Conservation (phyloP, 2,888 invertebrate genomes). For the Argyresthia albistria region DNA sequence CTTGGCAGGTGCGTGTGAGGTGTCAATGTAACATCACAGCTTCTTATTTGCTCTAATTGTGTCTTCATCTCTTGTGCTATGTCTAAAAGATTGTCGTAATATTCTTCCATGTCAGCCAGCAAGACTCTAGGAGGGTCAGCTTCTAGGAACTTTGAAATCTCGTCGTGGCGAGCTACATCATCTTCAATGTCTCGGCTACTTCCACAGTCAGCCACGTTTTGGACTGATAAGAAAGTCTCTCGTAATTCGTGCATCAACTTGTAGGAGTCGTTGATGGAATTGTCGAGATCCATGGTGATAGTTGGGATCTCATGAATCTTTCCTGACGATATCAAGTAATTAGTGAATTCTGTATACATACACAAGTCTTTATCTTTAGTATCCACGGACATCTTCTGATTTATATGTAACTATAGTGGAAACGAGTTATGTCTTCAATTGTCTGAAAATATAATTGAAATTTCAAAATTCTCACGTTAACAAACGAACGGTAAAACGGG, state of each 20-base stretch:
- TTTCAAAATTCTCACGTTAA: no score
- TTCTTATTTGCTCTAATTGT: background rate
- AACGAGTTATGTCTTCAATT: no score
- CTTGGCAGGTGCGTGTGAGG: background rate
- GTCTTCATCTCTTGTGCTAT: background rate
- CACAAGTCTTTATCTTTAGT: no score
- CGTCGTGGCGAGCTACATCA: background rate
- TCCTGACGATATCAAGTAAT: background rate
- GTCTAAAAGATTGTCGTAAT: background rate
- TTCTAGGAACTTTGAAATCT: background rate
- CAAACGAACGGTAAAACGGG: no score
- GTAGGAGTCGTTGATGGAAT: conserved; percentile 3
- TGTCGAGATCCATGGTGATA: conserved; percentile 42
- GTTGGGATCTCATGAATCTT: conserved; percentile 25
- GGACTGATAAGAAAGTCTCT: background rate
- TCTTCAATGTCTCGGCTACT: background rate
- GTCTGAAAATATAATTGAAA: no score
- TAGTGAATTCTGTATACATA: background rate
- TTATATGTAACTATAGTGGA: no score
- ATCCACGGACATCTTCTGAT: no score
- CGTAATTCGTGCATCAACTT: background rate
- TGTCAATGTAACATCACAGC: background rate
- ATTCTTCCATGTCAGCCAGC: background rate
- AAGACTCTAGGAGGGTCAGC: background rate
- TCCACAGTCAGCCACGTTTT: background rate